Base-by-base conservation (phyloP, 2,797 vertebrate species). In the Microctenopoma lineatum region DNA sequence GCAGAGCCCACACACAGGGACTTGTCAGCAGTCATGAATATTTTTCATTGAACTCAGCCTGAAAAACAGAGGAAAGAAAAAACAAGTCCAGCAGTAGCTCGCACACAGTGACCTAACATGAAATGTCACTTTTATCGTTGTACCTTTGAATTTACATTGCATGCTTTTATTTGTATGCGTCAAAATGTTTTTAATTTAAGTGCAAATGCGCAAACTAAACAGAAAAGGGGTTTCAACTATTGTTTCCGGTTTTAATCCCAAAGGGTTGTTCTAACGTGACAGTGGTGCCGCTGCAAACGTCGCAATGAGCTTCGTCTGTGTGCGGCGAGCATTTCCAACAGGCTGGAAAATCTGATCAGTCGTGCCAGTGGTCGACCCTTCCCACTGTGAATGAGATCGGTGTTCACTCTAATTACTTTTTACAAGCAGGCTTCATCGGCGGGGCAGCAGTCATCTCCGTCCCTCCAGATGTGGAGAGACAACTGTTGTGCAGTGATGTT, bases 1-100 rank as follows among this genome's bases (percentile, higher is more conserved):
- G 69, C 80, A 46, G 81, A 83, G 75, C 84, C 87, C 84, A 81
- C 80, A 81, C 82, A 82, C 63, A 44, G 64, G 38, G 75, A 79
- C 80, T 79, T 76, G 77, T 84, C 83, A 83, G 80, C 71, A 82
- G 78, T 70, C 80, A 79, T 81, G 77, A 87, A 87, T 83, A 84
- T 85, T 80, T 87, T 77, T 59, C 81, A 65, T 64, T 83, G 68
- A 87, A 76, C 77, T 73, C 55, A 50, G 79, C 68, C 60, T 70
- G 75, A 73, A 69, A 56, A 81, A 73, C 52, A 73, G 61, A 64
- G 34, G 18, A 45, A 4, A 52, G 51, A 61, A 65, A 56, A 47
- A 65, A 46, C n/a, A n/a, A 14, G 62, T 80, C 73, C 72, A 77
- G 70, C 75, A 71, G 69, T 69, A 45, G 18, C 46, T 68, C 68